Evolutionary conservation across 2,888 invertebrate species (phyloP), one percentile per base, ranked within the genome.

Genomic region (Tenthredo scrophulariae): DNA sequence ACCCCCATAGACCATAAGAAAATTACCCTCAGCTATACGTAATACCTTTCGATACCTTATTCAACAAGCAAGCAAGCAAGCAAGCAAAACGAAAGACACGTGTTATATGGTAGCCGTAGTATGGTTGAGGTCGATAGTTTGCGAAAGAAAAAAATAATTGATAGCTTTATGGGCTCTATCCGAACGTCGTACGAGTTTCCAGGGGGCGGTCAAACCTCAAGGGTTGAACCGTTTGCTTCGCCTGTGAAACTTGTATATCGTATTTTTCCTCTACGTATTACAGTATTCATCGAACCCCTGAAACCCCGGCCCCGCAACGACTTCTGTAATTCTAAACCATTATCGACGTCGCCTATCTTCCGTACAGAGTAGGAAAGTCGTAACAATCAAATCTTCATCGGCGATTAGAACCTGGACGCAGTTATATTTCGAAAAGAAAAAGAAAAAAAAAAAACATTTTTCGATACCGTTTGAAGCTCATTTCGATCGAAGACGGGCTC

Each of bases 1-100:
- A 29, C n/a, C 62, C 72, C 18, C n/a, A 0, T 85, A 79, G 86
- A 84, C 89, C 88, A 90, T 91, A 92, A 92, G 92, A 92, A 92
- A 92, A 91, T 92, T 92, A 86, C 90, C 86, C 84, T 46, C 86
- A 1, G 29, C 46, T 26, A 33, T 29, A 22, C 4, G 29, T 29
- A 15, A 10, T 29, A 46, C 3, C 58, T 86, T 86, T 90, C 88
- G 90, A 91, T 92, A 90, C 89, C 90, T 91, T 90, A 91, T 91
- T 89, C 87, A 86, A 7, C 37, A 37, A 37, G 85, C 85, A 87
- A 89, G 37, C 37, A 37, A 37, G 85, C 85, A 87, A 89, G 87
- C 87, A 87, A 87, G 33, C 18, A 26, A 26, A 22, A 26, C 43
- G 18, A 6, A 15, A 37, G n/a, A 46, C 40, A 54, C 22, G 26